Evolutionary conservation across 2,888 invertebrate genomes (phyloP).

Genomic region (Elysia crispata): DNA sequence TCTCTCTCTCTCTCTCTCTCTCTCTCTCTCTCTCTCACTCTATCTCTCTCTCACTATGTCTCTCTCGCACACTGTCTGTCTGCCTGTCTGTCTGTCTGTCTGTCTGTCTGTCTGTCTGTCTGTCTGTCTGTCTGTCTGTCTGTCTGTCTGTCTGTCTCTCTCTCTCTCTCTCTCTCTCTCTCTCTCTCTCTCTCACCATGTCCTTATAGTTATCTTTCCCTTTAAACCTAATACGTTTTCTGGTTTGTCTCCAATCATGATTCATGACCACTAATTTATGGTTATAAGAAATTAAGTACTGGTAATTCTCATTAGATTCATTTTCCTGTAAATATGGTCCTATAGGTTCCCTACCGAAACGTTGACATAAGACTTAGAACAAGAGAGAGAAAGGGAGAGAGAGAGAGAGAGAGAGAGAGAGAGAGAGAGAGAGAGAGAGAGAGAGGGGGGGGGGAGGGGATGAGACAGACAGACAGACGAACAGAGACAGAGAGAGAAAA

Average conservation of each 20-base stretch:
- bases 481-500: too few species aligned
- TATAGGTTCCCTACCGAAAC: too few species aligned
- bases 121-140: background rate
- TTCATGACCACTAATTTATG: too few species aligned
- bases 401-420: too few species aligned
- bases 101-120: conserved; percentile 7
- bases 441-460: too few species aligned
- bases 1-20: background rate
- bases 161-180: conserved; percentile 34
- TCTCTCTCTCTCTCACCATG: conserved; percentile 13
- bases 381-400: too few species aligned
- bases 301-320: too few species aligned
- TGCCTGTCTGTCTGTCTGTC: conserved; percentile 21
- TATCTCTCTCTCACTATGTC: background rate
- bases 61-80: conserved; percentile 2
- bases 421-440: too few species aligned
- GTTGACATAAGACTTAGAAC: too few species aligned
- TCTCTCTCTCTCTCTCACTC: conserved; percentile 25
- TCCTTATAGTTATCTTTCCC: conserved; percentile 19
- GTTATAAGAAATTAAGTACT: too few species aligned
- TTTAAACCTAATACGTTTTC: background rate
- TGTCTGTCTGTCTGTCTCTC: conserved; percentile 25
- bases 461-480: too few species aligned
- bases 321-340: too few species aligned
- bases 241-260: background rate